Evolutionary conservation across 2,888 invertebrate species (phyloP).

Genomic region (Mesorhabditis sp.): DNA sequence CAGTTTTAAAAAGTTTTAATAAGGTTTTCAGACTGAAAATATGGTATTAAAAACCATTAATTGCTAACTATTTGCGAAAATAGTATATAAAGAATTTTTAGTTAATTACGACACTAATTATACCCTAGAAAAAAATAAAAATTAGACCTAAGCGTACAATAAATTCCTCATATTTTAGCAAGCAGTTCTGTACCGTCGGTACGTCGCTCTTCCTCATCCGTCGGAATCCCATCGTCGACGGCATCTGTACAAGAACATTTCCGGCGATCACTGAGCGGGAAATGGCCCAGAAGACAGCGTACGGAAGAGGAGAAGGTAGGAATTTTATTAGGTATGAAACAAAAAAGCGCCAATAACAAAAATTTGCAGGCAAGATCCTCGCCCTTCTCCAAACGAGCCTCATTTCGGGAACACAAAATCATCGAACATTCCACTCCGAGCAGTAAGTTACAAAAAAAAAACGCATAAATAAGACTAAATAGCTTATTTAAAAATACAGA

Average conservation of each 20-base stretch:
- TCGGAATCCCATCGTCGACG: background rate
- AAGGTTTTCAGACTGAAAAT: too few species aligned
- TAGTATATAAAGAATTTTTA: too few species aligned
- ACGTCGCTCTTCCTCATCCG: background rate
- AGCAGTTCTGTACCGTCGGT: background rate
- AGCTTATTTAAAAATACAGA: background rate
- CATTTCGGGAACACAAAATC: constrained; percentile 6
- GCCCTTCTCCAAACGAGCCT: background rate
- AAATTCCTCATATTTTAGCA: background rate
- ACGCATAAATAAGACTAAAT: background rate
- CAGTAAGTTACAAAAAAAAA: background rate
- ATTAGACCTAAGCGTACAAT: too few species aligned
- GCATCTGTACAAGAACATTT: background rate
- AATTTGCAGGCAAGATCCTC: background rate
- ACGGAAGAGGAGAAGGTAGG: background rate
- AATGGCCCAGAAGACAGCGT: constrained; percentile 2
- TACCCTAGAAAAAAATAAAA: too few species aligned
- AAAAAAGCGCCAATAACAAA: background rate
- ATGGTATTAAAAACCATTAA: too few species aligned
- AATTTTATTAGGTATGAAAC: too few species aligned
- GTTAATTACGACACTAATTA: too few species aligned
- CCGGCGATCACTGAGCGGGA: constrained; percentile 2
- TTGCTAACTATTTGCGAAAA: too few species aligned
- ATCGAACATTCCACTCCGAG: constrained; percentile 4
- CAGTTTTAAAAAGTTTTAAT: too few species aligned